These are phyloP conservation scores for Serranochromis macrocephalus DNA, from an alignment of 2,113 vertebrate genomes.

Conservation along the genomic window DNA sequence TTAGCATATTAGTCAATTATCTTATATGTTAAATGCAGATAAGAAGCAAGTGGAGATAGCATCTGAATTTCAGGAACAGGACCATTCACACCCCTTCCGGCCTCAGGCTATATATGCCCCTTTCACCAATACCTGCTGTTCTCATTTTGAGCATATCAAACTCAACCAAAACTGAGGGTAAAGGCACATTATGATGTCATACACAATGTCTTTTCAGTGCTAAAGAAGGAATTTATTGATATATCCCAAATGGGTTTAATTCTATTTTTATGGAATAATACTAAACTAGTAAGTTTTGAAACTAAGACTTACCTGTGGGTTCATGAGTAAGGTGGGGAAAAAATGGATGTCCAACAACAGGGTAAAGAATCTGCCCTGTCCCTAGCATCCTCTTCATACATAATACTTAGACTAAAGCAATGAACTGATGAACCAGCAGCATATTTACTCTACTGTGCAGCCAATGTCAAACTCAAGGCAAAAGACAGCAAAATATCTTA, in stretches of 20 bases:
- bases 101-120: not conserved
- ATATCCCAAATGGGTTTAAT: not conserved
- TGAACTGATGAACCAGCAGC: not conserved
- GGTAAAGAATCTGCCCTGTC: not conserved
- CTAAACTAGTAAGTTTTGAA: not conserved
- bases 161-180: not conserved
- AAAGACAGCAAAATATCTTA: no score
- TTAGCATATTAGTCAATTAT: not conserved
- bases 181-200: not conserved
- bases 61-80: not conserved
- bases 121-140: not conserved
- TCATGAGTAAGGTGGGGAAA: fast-evolving
- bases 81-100: not conserved
- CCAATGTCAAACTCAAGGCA: not conserved
- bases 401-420: not conserved
- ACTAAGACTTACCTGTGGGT: not conserved
- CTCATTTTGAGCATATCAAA: not conserved
- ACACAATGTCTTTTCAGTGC: not conserved
- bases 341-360: not conserved
- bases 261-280: not conserved
- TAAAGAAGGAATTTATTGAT: not conserved
- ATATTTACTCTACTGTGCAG: not conserved
- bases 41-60: not conserved
- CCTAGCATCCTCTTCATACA: not conserved
- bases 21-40: not conserved